These are phyloP conservation scores for Nibea albiflora DNA, from an alignment of 2,113 vertebrate species.

Conservation along the genomic window DNA sequence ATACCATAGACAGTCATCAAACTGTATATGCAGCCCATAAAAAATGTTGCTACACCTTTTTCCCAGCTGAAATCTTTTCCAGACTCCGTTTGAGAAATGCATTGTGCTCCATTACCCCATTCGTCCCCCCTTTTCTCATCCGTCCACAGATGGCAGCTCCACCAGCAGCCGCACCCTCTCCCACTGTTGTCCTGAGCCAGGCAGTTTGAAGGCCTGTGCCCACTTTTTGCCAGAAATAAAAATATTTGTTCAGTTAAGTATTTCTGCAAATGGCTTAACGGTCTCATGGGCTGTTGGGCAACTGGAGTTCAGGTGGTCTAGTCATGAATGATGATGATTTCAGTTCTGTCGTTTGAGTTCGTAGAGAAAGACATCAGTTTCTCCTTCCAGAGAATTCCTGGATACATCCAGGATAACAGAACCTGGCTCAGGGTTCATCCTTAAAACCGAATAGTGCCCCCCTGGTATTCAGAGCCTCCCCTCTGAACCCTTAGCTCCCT, in stretches of 20 bases:
- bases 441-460: constrained; percentile 24
- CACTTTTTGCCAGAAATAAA: constrained; percentile 44
- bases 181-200: constrained; percentile 4
- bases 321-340: constrained; percentile 6
- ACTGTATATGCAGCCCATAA: neutral
- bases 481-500: constrained; percentile 26
- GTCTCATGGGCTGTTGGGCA: constrained; percentile 2
- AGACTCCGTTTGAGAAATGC: constrained; percentile 20
- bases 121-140: constrained; percentile 21
- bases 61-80: constrained; percentile 19
- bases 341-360: constrained; percentile 29
- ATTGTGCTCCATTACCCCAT: neutral
- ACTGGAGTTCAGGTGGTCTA: constrained; percentile 36
- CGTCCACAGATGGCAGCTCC: constrained; percentile 30
- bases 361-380: constrained; percentile 28
- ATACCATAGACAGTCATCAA: constrained; percentile 2
- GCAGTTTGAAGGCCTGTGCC: constrained; percentile 28
- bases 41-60: constrained; percentile 9
- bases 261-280: constrained; percentile 53
- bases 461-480: constrained; percentile 10
- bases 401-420: constrained; percentile 6
- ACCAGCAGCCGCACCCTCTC: constrained; percentile 29
- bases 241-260: constrained; percentile 62
- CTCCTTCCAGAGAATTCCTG: neutral
- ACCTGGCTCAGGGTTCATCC: constrained; percentile 17